These are phyloP conservation scores for Exaiptasia diaphana DNA, from an alignment of 64 coral and sea anemone species.

Conservation along the genomic window DNA sequence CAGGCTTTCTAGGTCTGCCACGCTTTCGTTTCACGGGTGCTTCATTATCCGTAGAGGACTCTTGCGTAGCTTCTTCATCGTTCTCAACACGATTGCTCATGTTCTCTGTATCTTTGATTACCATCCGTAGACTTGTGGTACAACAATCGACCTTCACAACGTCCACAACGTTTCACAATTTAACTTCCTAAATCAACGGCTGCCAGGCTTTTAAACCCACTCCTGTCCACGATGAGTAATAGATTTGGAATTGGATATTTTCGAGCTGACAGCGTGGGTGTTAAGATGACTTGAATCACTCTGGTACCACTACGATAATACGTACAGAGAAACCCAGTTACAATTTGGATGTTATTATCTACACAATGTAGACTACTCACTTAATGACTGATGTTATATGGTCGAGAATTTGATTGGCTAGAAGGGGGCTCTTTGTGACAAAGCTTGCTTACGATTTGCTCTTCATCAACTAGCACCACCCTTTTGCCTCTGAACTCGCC, in stretches of 20 bases:
- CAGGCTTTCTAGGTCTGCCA: conserved; percentile 68
- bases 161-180: too few relatives aligned
- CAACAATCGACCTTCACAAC: too few relatives aligned
- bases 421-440: not conserved
- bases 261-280: conserved; percentile 1
- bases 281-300: not conserved
- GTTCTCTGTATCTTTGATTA: not conserved
- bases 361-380: too few relatives aligned
- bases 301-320: not conserved
- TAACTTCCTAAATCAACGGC: too few relatives aligned
- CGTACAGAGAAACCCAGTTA: not conserved
- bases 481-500: not conserved
- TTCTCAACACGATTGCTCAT: conserved; percentile 10
- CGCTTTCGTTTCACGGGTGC: conserved; percentile 71
- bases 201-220: not conserved
- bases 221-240: conserved; percentile 4
- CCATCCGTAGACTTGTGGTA: conserved; percentile 2
- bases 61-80: conserved; percentile 35
- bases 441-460: not conserved
- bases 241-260: conserved; percentile 4
- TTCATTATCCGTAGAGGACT: conserved; percentile 13
- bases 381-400: too few relatives aligned
- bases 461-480: not conserved
- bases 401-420: not conserved
- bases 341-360: conserved; percentile 28